Evolutionary conservation across 1,140 invertebrate genomes (phyloP), one percentile per base, ranked within the genome.

Genomic region (Zaprionus africanus): DNA sequence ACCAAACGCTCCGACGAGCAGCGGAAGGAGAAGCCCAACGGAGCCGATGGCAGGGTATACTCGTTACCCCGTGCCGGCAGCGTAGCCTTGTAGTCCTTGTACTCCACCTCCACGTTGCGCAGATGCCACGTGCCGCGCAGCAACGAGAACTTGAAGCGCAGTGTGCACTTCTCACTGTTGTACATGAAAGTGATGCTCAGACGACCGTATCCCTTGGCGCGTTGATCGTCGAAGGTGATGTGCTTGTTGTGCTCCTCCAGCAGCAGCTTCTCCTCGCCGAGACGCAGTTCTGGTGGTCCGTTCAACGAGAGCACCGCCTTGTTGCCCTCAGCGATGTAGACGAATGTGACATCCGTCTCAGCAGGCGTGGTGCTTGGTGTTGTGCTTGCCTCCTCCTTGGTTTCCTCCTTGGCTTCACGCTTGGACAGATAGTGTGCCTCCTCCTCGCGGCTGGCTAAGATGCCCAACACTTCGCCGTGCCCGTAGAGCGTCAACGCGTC

Each of bases 401-500:
- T 7, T 1, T 76, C 80, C 59, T 79, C 77, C 36, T 76, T 76
- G 7, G 51, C 0, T 5, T 91, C 87, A 7, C 68, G 36, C 59
- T 80, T 76, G 31, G 79, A 11, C 11, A 51, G 9, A 24, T 51
- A 51, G 46, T 51, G 46, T 51, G 46, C 46, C 19, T 51, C 46
- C 46, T 51, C 46, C 19, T 51, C 85, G 24, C 86, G 92, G 49
- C 79, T 92, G 79, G 94, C 94, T 74, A 95, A 74, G 26, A 95
- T 94, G 2, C 94, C 94, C 12, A 95, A 77, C 2, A 95, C 94
- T 36, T 93, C 85, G 1, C 94, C 94, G 6, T 91, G 79, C 0
- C 94, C 94, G 72, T 94, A 94, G 17, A 94, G 93, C 46, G 93
- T 93, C 71, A 94, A 80, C 0, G 94, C 93, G 22, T 94, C 91